Base-by-base conservation (phyloP, 2,797 vertebrate genomes). In the Anguilla megastoma region DNA sequence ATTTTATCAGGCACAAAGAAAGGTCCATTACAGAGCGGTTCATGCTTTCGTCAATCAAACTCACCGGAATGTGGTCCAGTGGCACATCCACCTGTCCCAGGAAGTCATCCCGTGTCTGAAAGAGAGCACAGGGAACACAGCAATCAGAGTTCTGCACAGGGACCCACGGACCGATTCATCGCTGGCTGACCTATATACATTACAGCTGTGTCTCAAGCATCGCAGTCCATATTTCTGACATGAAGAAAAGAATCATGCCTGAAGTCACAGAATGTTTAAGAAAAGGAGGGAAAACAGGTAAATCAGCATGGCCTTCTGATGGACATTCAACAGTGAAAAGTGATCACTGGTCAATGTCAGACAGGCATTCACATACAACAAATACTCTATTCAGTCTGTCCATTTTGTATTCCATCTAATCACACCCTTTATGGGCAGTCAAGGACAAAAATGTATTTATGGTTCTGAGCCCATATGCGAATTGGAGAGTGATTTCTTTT, bases 51-150 rank as follows among this genome's bases (percentile, higher is more conserved):
- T n/a, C 21, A 45, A 50, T 50, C 79, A 33, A 54, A 94, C 96
- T 96, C 90, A 97, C 96, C 80, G 97, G 98, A 91, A 99, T 97
- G 90, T 98, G 98, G 93, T 97, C 97, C 90, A 99, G 96, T 91
- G 98, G 98, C 90, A 99, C 94, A 88, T 99, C 98, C 95, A 99
- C 98, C 95, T 99, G 98, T 87, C 98, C 98, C 48, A 99, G 97
- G 92, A 99, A 99, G 95, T 99, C 98, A 96, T 99, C 98, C 92
- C 98, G 97, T 86, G 98, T 99, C 98, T 99, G 92, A 88, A 21
- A 86, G 21, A 50, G 79, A 82, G 45, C 1, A n/a, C 45, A 82
- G 79, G 21, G 41, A n/a, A n/a, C 7, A 82, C 1, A 2, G 41
- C 5, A 14, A 45, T 41, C 36, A 41, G 74, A 41, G 74, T 21